Evolutionary conservation across 2,888 invertebrate species (phyloP).

Genomic region (Acanthococcus lagerstroemiae): DNA sequence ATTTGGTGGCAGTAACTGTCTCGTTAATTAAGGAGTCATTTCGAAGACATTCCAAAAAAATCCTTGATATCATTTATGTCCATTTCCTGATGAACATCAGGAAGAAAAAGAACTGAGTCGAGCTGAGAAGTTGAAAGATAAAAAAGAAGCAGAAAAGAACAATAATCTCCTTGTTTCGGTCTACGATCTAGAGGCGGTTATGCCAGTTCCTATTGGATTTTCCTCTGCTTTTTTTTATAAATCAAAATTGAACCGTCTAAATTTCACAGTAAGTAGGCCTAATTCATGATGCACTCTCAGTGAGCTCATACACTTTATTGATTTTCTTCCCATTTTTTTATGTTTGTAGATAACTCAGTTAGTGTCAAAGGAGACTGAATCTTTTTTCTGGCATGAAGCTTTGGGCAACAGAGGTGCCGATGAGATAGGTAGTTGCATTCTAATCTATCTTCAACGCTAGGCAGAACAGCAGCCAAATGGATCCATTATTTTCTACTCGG

Average conservation of each 20-base stretch:
- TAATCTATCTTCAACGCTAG: too few relatives aligned
- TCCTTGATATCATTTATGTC: too few relatives aligned
- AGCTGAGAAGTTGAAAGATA: constrained; percentile 5
- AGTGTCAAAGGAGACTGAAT: constrained; percentile 21
- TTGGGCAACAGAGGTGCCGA: constrained; percentile 34
- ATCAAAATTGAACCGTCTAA: constrained; percentile 14
- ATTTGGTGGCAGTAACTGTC: too few relatives aligned
- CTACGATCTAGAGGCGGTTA: constrained; percentile 11
- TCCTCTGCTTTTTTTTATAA: constrained; percentile 19
- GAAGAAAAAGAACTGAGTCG: not conserved
- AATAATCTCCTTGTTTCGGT: constrained; percentile 2
- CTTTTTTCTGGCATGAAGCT: constrained; percentile 37
- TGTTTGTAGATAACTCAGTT: constrained; percentile 8
- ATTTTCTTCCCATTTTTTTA: too few relatives aligned
- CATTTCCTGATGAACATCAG: too few relatives aligned
- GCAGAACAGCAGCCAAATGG: too few relatives aligned
- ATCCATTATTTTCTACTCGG: too few relatives aligned
- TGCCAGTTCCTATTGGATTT: constrained; percentile 8
- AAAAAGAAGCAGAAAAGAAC: not conserved
- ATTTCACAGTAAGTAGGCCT: too few relatives aligned
- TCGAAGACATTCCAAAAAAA: too few relatives aligned
- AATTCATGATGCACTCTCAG: too few relatives aligned
- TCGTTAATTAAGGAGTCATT: too few relatives aligned
- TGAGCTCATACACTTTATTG: too few relatives aligned
- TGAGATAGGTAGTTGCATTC: constrained; percentile 37